Evolutionary conservation across 2,888 invertebrate genomes (phyloP).

Genomic region (Itoplectis maculator): DNA sequence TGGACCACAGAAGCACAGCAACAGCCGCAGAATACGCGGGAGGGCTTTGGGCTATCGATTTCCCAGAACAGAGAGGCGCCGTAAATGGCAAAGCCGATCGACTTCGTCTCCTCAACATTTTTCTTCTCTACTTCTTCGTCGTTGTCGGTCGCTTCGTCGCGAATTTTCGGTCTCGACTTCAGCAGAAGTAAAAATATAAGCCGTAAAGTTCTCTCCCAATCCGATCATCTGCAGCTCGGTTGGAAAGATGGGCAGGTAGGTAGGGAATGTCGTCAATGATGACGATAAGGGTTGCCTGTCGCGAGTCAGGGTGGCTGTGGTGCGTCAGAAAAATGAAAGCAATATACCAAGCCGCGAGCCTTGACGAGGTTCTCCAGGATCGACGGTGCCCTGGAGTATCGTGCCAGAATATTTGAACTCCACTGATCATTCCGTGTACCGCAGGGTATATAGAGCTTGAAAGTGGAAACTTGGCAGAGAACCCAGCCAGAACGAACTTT

Average conservation of each 20-base stretch:
- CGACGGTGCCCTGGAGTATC: slow-evolving; percentile 7
- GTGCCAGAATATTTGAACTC: slow-evolving; percentile 46
- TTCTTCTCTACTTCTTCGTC: not conserved
- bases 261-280: slow-evolving; percentile 27
- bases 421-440: slow-evolving; percentile 6
- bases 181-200: slow-evolving; percentile 43
- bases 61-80: slow-evolving; percentile 8
- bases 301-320: slow-evolving; percentile 13
- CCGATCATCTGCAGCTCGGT: slow-evolving; percentile 44
- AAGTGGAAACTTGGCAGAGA: slow-evolving; percentile 48
- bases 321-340: slow-evolving; percentile 21
- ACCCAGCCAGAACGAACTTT: slow-evolving; percentile 37
- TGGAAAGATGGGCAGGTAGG: slow-evolving; percentile 12
- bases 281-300: slow-evolving; percentile 45
- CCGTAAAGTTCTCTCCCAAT: slow-evolving; percentile 34
- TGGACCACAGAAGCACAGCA: slow-evolving; percentile 35
- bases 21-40: slow-evolving; percentile 27
- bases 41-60: slow-evolving; percentile 52
- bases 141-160: slow-evolving; percentile 22
- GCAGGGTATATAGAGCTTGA: slow-evolving; percentile 2
- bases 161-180: slow-evolving; percentile 43
- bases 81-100: slow-evolving; percentile 55
- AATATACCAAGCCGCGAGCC: not conserved
- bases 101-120: slow-evolving; percentile 36
- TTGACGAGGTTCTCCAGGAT: slow-evolving; percentile 25